These are phyloP conservation scores for Xiphophorus maculatus DNA, from an alignment of 2,113 vertebrate genomes.

Conservation along the genomic window DNA sequence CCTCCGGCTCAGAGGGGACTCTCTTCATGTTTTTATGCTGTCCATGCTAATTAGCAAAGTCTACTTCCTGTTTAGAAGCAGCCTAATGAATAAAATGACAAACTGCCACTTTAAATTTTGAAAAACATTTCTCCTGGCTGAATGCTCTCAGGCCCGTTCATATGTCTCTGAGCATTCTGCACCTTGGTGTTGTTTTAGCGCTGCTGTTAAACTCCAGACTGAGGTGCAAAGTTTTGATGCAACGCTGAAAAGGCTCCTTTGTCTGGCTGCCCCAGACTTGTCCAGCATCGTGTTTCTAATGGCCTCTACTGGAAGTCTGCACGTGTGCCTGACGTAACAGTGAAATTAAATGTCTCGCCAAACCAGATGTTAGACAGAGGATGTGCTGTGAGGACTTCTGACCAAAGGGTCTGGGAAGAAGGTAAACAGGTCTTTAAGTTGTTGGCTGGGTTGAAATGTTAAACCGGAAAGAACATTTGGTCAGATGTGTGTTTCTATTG, in stretches of 20 bases:
- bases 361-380: conserved; percentile 58
- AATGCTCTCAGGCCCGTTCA: not conserved
- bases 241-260: conserved; percentile 57
- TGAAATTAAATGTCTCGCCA: conserved; percentile 60
- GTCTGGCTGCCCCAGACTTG: conserved; percentile 49
- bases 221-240: not conserved
- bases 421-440: not conserved
- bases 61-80: too few species aligned
- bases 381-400: not conserved
- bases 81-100: too few species aligned
- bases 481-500: not conserved
- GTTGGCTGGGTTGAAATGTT: conserved; percentile 19
- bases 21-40: too few species aligned
- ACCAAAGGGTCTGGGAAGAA: not conserved
- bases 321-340: conserved; percentile 50
- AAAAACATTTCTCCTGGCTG: not conserved
- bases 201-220: not conserved
- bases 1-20: too few species aligned
- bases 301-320: conserved; percentile 45
- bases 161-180: not conserved
- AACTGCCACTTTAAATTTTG: not conserved
- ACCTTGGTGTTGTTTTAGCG: not conserved
- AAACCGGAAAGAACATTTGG: conserved; percentile 13
- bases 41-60: too few species aligned
- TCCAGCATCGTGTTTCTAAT: conserved; percentile 50